Evolutionary conservation across 2,113 vertebrate genomes (phyloP).

Genomic region (Indicator maculatus): DNA sequence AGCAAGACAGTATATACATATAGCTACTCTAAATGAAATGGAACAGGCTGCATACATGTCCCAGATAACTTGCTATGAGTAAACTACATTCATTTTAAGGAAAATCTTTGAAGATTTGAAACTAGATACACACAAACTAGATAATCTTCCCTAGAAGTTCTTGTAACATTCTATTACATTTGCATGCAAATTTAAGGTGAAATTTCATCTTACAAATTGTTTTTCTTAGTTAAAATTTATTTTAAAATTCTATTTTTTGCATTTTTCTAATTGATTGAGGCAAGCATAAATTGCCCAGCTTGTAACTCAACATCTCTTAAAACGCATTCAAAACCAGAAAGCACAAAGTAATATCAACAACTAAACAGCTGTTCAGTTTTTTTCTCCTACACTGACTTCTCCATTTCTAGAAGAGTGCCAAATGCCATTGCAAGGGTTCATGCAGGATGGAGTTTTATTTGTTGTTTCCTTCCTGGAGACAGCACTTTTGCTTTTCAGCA

Average conservation of each 20-base stretch:
- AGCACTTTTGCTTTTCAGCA: background rate
- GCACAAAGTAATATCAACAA: background rate
- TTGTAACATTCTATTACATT: background rate
- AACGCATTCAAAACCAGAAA: conserved; percentile 22
- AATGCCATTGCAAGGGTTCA: conserved; percentile 7
- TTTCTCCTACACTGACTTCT: conserved; percentile 6
- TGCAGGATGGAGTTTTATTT: background rate
- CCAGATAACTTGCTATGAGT: background rate
- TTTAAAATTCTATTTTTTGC: background rate
- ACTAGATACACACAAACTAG: background rate
- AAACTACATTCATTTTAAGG: background rate
- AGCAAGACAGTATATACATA: background rate
- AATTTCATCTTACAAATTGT: background rate
- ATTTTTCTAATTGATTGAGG: background rate
- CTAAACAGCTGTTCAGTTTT: conserved; percentile 44
- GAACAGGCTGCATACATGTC: background rate
- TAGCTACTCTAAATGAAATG: conserved; percentile 9
- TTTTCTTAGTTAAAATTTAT: background rate
- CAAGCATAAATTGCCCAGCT: background rate
- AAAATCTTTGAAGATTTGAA: conserved; percentile 9
- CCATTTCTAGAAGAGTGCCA: conserved; percentile 25
- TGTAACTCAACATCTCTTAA: background rate
- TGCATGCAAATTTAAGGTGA: background rate
- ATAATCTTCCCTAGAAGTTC: background rate
- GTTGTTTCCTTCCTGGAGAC: background rate